These are phyloP conservation scores for Agrilus biguttatus DNA, from an alignment of 2,888 invertebrate genomes.

Conservation along the genomic window DNA sequence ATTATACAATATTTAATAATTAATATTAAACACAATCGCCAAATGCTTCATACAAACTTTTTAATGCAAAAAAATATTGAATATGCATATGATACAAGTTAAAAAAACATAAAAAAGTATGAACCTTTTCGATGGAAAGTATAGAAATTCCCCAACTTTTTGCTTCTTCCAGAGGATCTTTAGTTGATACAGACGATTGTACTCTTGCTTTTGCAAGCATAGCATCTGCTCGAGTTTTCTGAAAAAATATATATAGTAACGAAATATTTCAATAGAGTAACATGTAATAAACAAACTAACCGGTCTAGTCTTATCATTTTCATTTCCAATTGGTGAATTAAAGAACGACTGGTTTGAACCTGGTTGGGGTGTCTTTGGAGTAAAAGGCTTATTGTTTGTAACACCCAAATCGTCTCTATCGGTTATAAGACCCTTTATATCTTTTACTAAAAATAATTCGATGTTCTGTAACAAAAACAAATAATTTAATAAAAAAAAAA, in stretches of 20 bases:
- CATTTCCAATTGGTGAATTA: slow-evolving; percentile 3
- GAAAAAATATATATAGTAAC: slow-evolving; percentile 8
- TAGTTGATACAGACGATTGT: slow-evolving; percentile 13
- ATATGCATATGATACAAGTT: not conserved
- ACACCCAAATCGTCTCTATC: slow-evolving; percentile 26
- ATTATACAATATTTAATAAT: too few relatives aligned
- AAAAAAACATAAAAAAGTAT: not conserved
- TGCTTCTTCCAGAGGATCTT: slow-evolving; percentile 38
- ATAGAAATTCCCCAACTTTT: slow-evolving; percentile 35
- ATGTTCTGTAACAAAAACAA: slow-evolving; percentile 34
- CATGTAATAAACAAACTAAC: slow-evolving; percentile 3
- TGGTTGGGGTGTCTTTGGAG: slow-evolving; percentile 14
- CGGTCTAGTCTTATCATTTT: slow-evolving; percentile 11
- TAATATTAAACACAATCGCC: too few relatives aligned
- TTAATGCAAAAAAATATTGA: too few relatives aligned
- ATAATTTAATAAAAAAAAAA: slow-evolving; percentile 3
- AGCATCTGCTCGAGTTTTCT: slow-evolving; percentile 60
- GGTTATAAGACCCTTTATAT: slow-evolving; percentile 44
- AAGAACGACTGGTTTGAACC: slow-evolving; percentile 7
- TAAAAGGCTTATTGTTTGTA: slow-evolving; percentile 13
- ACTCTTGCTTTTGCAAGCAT: slow-evolving; percentile 59
- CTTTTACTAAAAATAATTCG: slow-evolving; percentile 45
- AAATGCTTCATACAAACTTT: too few relatives aligned
- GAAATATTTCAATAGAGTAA: not conserved
- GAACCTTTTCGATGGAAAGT: slow-evolving; percentile 37